These are phyloP conservation scores for Drosophila quinaria DNA, from an alignment of 2,888 invertebrate species.

Conservation along the genomic window DNA sequence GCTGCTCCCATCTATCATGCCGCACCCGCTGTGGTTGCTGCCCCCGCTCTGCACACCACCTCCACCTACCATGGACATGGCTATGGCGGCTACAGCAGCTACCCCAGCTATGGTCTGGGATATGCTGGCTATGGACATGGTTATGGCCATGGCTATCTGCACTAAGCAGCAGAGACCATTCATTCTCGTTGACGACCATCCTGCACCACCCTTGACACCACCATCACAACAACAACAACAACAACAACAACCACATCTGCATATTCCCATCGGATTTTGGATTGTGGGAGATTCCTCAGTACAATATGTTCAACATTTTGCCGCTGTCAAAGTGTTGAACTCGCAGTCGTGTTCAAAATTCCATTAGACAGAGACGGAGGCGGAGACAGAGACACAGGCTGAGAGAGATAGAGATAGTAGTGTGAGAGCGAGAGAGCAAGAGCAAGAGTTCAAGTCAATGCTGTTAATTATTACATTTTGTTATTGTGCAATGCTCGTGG, in stretches of 20 bases:
- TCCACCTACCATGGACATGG: conserved; percentile 81
- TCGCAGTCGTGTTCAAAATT: conserved; percentile 62
- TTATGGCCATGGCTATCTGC: conserved; percentile 69
- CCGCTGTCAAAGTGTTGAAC: conserved; percentile 67
- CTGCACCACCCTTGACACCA: conserved; percentile 15
- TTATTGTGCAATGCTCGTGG: conserved; percentile 61
- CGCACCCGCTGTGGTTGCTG: conserved; percentile 73
- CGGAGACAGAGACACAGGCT: conserved; percentile 37
- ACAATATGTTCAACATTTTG: conserved; percentile 55
- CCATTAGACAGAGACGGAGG: conserved; percentile 15
- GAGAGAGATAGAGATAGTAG: conserved; percentile 16
- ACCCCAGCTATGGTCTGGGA: conserved; percentile 73
- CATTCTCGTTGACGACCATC: conserved; percentile 48
- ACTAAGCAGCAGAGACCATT: conserved; percentile 55
- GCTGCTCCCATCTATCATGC: conserved; percentile 72
- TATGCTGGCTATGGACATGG: conserved; percentile 70
- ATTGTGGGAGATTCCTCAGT: conserved; percentile 43
- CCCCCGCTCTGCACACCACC: conserved; percentile 83
- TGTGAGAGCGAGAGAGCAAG: conserved; percentile 45
- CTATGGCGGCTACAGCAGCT: conserved; percentile 63
- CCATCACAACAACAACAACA: conserved; percentile 24
- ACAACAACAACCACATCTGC: conserved; percentile 25
- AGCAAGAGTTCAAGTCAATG: conserved; percentile 55
- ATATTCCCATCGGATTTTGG: conserved; percentile 23
- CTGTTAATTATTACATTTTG: conserved; percentile 51